phyloP scores from a whole-genome alignment of 2,797 vertebrate species.

The Hoplostethus atlanticus region DNA sequence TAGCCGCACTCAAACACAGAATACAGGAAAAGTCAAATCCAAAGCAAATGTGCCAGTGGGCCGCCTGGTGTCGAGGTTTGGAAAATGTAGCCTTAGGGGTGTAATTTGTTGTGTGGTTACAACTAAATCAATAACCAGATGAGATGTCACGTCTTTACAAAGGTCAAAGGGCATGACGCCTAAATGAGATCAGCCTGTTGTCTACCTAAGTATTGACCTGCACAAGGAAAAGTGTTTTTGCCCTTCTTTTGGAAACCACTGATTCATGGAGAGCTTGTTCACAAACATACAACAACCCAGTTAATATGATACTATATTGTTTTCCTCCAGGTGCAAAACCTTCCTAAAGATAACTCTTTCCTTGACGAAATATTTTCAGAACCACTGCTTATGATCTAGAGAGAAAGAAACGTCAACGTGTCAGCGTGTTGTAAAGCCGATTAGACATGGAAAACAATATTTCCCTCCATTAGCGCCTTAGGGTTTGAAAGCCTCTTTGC shows the following conservation, averaged over 20 bases:
- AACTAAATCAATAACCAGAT: slow-evolving; percentile 19
- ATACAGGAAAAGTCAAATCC: background rate
- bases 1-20: slow-evolving; percentile 14
- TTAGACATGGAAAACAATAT: slow-evolving; percentile 73
- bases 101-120: slow-evolving; percentile 17
- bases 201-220: background rate
- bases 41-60: slow-evolving; percentile 1
- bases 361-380: background rate
- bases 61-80: background rate
- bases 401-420: slow-evolving; percentile 7
- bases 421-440: slow-evolving; percentile 60
- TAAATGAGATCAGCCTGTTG: background rate
- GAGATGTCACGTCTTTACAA: slow-evolving; percentile 19
- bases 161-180: slow-evolving; percentile 21
- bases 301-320: no score
- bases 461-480: slow-evolving; percentile 68
- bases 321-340: no score
- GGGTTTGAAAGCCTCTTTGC: slow-evolving; percentile 72
- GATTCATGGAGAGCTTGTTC: background rate
- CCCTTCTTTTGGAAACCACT: background rate
- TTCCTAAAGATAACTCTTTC: background rate
- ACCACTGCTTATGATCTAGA: background rate
- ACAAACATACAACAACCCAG: background rate
- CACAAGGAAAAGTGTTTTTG: background rate
- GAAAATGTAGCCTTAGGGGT: background rate